Conservation (phyloP, 2,113 vertebrate species). For the Gymnorhina tibicen region DNA sequence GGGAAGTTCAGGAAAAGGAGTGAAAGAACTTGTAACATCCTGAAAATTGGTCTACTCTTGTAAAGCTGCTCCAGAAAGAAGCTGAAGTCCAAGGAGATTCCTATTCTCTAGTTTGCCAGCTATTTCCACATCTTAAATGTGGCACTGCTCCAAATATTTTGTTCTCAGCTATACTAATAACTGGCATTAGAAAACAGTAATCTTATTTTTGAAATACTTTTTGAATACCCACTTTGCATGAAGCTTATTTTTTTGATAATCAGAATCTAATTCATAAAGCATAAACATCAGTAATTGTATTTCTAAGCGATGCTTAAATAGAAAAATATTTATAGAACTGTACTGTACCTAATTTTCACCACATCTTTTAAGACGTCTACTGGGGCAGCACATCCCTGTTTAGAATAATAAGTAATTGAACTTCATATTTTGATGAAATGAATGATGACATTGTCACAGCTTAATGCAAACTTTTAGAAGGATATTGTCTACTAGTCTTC, state of each 20-base stretch:
- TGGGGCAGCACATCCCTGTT: background rate
- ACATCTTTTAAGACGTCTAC: background rate
- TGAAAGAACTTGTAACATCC: background rate
- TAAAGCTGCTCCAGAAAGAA: background rate
- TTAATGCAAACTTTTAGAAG: constrained; percentile 62
- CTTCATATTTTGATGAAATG: background rate
- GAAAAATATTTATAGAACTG: background rate
- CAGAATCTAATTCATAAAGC: background rate
- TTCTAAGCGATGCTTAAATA: background rate
- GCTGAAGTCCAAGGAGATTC: background rate
- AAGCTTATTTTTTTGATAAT: background rate
- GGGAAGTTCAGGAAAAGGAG: background rate
- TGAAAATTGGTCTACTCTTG: background rate
- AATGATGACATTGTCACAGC: background rate
- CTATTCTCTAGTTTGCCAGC: background rate
- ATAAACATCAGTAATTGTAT: background rate
- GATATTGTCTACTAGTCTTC: constrained; percentile 98
- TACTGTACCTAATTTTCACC: background rate
- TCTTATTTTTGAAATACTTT: background rate
- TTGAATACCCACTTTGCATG: background rate
- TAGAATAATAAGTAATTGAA: background rate
- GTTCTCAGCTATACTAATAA: background rate
- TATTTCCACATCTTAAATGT: background rate
- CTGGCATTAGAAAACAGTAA: background rate
- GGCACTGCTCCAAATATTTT: background rate